Base-by-base conservation (phyloP, 2,113 vertebrate genomes). In the Cyprinodon brontotheroides region DNA sequence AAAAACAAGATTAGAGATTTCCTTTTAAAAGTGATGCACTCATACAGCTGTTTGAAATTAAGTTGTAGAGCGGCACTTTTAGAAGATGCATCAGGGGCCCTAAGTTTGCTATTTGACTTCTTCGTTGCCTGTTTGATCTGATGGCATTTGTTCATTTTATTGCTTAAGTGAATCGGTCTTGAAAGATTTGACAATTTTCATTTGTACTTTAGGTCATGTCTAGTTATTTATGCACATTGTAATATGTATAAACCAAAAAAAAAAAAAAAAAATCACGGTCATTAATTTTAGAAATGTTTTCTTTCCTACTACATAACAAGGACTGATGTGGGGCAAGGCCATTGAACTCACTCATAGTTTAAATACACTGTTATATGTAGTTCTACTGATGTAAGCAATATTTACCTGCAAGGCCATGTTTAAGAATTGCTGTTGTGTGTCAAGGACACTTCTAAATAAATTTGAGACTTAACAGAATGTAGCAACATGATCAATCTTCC, bases 1-100 rank as follows among this genome's bases (percentile, higher is more conserved):
- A 38, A 66, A 78, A 88, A 80, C 43, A 50, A 74, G 82, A 82
- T 86, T 77, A 75, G 36, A 66, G 62, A 61, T 80, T 29, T 78
- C 3, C 74, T 72, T 78, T 80, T 15, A 66, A 29, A 61, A 61
- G 12, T 59, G 61, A n/a, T 41, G 20, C 40, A 68, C 68, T 70
- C 39, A 17, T n/a, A 65, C 47, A 48, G 38, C 45, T 60, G 64
- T 50, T 66, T 47, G 66, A n/a, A 12, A n/a, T 2, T 40, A 72
- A 10, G 41, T 37, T 1, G 2, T 39, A 57, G 41, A 72, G n/a
- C 3, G 22, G 65, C 29, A 22, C 14, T 64, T 43, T 20, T 45
- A 13, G 20, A 14, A 15, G 45, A 36, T 65, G 50, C 41, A 20
- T 0, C 29, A 29, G 29, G 66, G 48, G 57, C 1, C 4, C 38